Evolutionary conservation across 1,140 invertebrate species (phyloP), one percentile per base, ranked within the genome.

Genomic region (Drosophila obscura): DNA sequence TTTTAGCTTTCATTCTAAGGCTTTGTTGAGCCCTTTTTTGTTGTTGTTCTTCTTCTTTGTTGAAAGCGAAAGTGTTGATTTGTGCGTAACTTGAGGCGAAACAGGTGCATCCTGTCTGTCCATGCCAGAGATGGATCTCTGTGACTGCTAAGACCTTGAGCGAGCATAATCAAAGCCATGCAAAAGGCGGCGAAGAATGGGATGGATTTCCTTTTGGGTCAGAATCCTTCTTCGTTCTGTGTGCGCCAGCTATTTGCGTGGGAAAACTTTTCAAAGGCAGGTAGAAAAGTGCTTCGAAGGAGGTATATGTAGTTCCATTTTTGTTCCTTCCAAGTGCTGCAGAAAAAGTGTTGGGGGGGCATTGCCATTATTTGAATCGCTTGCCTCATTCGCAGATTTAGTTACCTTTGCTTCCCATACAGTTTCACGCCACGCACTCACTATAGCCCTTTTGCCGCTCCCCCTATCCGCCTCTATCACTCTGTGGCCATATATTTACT

Each of bases 31-130:
- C 28, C 49, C 59, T 55, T 51, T n/a, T 41, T 49, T 43, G 57
- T 15, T 58, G 5, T n/a, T 26, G 39, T 43, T 19, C 3, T 1
- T 8, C 26, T 35, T 45, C 15, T 53, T 44, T 39, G 5, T 16
- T 9, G 51, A 73, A 82, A 87, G 75, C 74, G 79, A 88, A 87
- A 87, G 82, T 87, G 82, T 82, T 87, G 78, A 87, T 88, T 88
- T 88, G 74, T 77, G 64, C 74, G 75, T 79, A 82, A 63, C 56
- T 65, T 57, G 56, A 65, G 51, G 63, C 57, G 52, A 48, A 85
- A 66, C 82, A 87, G 82, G 82, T 87, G 82, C 71, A 75, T 87
- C 82, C 82, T 87, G 82, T 46, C 57, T 44, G 45, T 9, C 28
- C 7, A 1, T 2, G 2, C 7, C 43, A 28, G 24, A 46, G 19